Evolutionary conservation across 2,888 invertebrate species (phyloP), one percentile per base, ranked within the genome.

Genomic region (Tachina grossa): DNA sequence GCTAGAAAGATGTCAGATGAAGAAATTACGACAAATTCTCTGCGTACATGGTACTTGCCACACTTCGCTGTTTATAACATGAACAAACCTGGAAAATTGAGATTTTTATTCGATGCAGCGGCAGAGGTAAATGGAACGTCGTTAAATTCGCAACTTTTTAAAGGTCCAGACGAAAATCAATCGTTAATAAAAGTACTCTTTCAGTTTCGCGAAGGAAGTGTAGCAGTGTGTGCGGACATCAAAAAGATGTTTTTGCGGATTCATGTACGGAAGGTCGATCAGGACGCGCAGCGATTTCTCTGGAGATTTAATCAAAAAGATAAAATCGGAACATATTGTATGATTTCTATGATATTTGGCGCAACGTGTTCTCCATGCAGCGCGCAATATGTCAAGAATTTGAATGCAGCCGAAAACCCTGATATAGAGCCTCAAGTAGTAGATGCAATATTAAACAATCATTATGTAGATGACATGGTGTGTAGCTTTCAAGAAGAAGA

Each of bases 301-400:
- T 57, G 31, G 31, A 31, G 39, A 13, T 57, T 57, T 8, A 39
- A 57, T 57, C 9, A 6, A 57, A 5, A 13, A 5, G 31, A 57
- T 5, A 14, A 1, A 31, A 14, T 61, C 1, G 59, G 22, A 75
- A 63, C 31, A 11, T 75, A 75, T 45, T 13, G 16, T 9, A 63
- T 75, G 63, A 22, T 49, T 4, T 49, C 41, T 2, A 75, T 75
- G 75, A 75, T 75, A 51, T 63, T 75, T 51, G 75, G 75, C 22
- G 75, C 39, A 13, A 75, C 75, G 4, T 75, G 59, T 47, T 75
- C 75, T 9, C 61, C 63, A 6, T 75, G 75, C 49, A 75, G 39
- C 16, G 75, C 61, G 39, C 49, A 75, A 39, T 61, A 59, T 39
- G 68, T 77, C 14, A 74, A 61, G 22, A 74, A 74, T 31, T 39